These are phyloP conservation scores for Cerceris ruficornis DNA, from an alignment of 2,888 invertebrate species.

Conservation along the genomic window DNA sequence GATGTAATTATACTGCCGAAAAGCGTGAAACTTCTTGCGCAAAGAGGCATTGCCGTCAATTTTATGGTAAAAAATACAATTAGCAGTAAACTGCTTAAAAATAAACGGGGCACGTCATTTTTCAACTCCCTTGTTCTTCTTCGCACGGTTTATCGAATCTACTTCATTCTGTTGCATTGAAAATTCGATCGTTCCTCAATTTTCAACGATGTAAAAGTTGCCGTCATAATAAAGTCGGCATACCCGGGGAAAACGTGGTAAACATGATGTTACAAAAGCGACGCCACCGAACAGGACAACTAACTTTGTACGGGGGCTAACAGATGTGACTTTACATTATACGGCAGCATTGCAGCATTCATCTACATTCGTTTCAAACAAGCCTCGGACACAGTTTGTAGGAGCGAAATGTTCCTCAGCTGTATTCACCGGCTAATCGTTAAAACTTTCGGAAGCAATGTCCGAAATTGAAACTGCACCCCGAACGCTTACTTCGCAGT, in stretches of 20 bases:
- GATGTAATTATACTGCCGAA: too few species aligned
- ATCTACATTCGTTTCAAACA: conserved; percentile 18
- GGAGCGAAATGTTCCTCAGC: background rate
- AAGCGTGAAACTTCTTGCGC: too few species aligned
- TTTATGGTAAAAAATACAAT: too few species aligned
- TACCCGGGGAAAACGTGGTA: background rate
- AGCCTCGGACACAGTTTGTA: background rate
- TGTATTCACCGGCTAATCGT: conserved; percentile 30
- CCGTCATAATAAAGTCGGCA: background rate
- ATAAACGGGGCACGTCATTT: too few species aligned
- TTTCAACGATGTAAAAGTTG: background rate
- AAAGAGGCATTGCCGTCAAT: too few species aligned
- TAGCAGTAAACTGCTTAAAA: too few species aligned
- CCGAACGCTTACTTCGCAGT: background rate
- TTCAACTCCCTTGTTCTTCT: too few species aligned
- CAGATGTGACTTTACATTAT: conserved; percentile 24
- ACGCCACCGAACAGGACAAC: background rate
- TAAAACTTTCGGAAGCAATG: conserved; percentile 25
- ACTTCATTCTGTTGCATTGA: background rate
- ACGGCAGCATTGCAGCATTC: background rate
- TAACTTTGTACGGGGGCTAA: background rate
- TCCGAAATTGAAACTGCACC: conserved; percentile 26
- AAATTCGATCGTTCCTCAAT: background rate
- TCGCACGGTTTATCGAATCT: too few species aligned
- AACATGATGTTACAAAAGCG: background rate